Conservation (phyloP, 2,113 vertebrate species). For the Semnornis frantzii region DNA sequence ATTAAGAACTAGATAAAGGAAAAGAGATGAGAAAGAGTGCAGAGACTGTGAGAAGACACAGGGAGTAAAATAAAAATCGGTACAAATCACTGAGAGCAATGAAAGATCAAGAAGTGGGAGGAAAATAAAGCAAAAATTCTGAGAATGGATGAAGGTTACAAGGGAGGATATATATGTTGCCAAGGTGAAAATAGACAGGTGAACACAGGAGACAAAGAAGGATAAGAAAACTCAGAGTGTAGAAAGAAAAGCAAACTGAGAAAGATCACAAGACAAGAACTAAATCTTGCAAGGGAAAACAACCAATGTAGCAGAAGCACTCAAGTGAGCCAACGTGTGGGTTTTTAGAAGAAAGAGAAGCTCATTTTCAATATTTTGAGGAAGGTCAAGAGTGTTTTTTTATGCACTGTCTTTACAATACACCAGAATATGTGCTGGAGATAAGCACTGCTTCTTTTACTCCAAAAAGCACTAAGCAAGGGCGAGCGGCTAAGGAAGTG, state of each 20-base stretch:
- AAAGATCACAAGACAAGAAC: neutral
- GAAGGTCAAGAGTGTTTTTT: neutral
- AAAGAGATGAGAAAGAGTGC: neutral
- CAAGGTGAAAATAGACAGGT: neutral
- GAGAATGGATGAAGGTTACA: neutral
- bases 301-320: neutral
- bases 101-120: neutral
- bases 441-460: neutral
- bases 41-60: neutral
- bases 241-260: slow-evolving; percentile 9
- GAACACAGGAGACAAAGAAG: slow-evolving; percentile 38
- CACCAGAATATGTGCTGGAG: neutral
- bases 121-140: neutral
- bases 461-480: neutral
- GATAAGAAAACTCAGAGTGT: slow-evolving; percentile 13
- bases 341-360: neutral
- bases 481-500: neutral
- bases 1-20: neutral
- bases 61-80: neutral
- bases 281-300: slow-evolving; percentile 18
- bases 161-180: neutral
- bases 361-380: neutral
- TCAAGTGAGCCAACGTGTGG: neutral
- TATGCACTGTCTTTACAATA: neutral
- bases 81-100: neutral